These are phyloP conservation scores for Trematomus loennbergii DNA, from an alignment of 2,113 vertebrate genomes.

Conservation along the genomic window DNA sequence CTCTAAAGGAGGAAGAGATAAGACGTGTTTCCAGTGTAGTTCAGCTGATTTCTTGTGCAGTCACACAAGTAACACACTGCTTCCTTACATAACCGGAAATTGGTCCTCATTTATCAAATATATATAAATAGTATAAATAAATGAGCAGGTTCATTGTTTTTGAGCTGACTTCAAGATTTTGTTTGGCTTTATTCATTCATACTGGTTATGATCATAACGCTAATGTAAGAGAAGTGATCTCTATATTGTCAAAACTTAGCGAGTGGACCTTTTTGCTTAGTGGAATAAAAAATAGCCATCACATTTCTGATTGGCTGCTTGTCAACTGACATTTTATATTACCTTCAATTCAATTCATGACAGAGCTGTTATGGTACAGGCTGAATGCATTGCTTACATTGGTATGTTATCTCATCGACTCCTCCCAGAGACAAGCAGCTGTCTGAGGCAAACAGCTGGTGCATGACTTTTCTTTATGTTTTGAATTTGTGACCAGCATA, in stretches of 20 bases:
- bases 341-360: background rate
- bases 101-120: background rate
- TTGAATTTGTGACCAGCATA: background rate
- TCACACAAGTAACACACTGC: no score
- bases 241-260: no score
- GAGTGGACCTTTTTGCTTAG: background rate
- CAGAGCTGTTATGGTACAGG: background rate
- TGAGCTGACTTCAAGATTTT: no score
- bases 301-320: background rate
- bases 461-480: constrained; percentile 3
- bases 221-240: background rate
- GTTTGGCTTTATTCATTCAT: background rate
- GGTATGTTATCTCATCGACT: constrained; percentile 40
- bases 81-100: background rate
- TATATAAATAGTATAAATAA: background rate
- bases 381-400: background rate
- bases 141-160: background rate
- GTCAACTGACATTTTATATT: background rate
- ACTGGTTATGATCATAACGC: background rate
- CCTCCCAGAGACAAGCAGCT: constrained; percentile 54
- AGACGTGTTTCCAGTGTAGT: background rate
- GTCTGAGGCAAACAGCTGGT: constrained; percentile 45
- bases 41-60: background rate
- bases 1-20: constrained; percentile 17
- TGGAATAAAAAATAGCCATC: no score